Percentiles rank a stretch among this genome's conserved stretches.
Conservation (phyloP, 1,140 invertebrate species). For the Araneus ventricosus region DNA sequence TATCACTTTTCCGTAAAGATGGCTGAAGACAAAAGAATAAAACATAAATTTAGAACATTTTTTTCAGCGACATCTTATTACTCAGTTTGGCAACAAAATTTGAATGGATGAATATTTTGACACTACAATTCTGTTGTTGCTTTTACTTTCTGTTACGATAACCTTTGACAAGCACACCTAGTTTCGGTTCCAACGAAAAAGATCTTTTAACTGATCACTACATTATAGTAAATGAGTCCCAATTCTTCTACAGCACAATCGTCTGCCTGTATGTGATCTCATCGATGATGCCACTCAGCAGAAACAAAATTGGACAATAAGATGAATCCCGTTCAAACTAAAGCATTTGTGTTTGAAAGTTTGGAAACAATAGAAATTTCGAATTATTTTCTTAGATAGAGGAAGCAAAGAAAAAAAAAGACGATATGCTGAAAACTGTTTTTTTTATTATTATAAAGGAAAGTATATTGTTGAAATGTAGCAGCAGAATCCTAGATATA, state of each 20-base stretch:
- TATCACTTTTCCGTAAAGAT: not conserved
- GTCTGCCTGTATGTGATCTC: constrained; percentile 10
- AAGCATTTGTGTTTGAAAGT: not conserved
- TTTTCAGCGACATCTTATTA: not conserved
- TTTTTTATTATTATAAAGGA: not conserved
- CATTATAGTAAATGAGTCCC: not conserved
- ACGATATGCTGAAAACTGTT: not conserved
- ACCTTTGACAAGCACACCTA: not conserved
- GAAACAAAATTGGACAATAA: not conserved
- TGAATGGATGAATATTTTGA: not conserved
- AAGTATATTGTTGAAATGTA: not conserved
- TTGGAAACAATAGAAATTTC: constrained; percentile 32
- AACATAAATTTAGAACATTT: not conserved
- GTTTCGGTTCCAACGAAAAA: not conserved
- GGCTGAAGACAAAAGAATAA: not conserved
- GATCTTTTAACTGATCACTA: not conserved
- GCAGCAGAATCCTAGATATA: not conserved
- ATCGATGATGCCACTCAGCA: not conserved
- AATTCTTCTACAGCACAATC: not conserved
- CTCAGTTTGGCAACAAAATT: not conserved
- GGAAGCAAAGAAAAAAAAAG: not conserved
- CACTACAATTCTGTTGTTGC: not conserved
- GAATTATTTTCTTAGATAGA: not conserved
- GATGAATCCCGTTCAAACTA: not conserved
- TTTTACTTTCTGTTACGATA: not conserved